Percentiles rank a stretch among this genome's conserved stretches.
Evolutionary conservation across 2,888 invertebrate species (phyloP).

Genomic region (Rhogogaster chlorosoma): DNA sequence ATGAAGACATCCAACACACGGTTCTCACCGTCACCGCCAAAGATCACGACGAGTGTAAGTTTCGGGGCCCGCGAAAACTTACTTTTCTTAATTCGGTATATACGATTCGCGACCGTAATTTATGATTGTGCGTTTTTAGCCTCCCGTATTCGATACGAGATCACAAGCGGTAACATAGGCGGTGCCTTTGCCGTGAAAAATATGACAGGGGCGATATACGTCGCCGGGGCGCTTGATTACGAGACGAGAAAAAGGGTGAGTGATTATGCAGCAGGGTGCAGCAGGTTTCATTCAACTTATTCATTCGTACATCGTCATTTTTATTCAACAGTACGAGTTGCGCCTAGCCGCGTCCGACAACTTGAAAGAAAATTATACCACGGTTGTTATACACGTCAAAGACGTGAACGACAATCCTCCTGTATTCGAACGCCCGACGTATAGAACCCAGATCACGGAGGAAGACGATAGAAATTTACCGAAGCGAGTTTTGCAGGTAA

Average conservation of each 20-base stretch:
- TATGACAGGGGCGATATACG: conserved; percentile 99
- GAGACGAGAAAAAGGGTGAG: conserved; percentile 96
- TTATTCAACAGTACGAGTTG: conserved; percentile 89
- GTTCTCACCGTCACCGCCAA: conserved; percentile 99
- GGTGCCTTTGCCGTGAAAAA: conserved; percentile 99
- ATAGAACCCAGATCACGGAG: conserved; percentile 97
- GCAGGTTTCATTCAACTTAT: conserved; percentile 49
- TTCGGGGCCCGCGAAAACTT: too few relatives aligned
- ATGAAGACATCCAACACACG: conserved; percentile 98
- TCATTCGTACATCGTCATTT: conserved; percentile 38
- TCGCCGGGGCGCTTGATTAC: conserved; percentile 97
- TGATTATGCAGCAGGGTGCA: conserved; percentile 52
- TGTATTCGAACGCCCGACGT: conserved; percentile 96
- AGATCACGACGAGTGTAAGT: conserved; percentile 99
- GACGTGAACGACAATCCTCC: conserved; percentile 99
- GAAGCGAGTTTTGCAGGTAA: conserved; percentile 93
- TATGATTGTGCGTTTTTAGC: conserved; percentile 81
- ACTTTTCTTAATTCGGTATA: too few relatives aligned
- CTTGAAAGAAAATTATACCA: conserved; percentile 97
- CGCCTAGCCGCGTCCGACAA: conserved; percentile 97
- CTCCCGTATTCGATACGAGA: conserved; percentile 99
- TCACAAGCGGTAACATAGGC: conserved; percentile 99
- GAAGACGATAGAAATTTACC: conserved; percentile 97
- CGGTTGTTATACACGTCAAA: conserved; percentile 97
- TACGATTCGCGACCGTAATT: conserved; percentile 13